These are phyloP conservation scores for Cetonia aurata DNA, from an alignment of 2,888 invertebrate genomes.

Conservation along the genomic window DNA sequence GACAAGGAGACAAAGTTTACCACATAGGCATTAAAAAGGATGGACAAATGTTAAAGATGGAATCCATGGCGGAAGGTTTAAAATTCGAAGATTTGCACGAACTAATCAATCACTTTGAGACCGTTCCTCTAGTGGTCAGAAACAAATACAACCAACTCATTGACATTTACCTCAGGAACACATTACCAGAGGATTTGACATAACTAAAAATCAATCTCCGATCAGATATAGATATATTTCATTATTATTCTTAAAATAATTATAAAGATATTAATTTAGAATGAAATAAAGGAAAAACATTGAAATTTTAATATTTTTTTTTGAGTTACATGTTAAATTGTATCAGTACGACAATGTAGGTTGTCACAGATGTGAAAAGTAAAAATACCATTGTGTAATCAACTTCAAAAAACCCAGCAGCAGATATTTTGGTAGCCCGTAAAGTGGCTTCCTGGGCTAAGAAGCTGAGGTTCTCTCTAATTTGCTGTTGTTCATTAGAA, in stretches of 20 bases:
- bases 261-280: too few species aligned
- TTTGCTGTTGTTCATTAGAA: conserved; percentile 3
- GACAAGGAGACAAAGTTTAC: conserved; percentile 37
- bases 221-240: not conserved
- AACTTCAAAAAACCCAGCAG: conserved; percentile 45
- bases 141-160: conserved; percentile 22
- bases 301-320: not conserved
- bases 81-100: conserved; percentile 27
- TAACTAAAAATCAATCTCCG: not conserved
- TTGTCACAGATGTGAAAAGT: conserved; percentile 41
- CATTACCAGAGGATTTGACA: conserved; percentile 17
- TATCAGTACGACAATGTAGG: conserved; percentile 43
- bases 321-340: conserved; percentile 36
- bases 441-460: conserved; percentile 39
- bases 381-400: conserved; percentile 45
- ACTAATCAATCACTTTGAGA: conserved; percentile 26
- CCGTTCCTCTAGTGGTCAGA: conserved; percentile 20
- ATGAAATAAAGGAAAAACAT: not conserved
- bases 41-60: conserved; percentile 14
- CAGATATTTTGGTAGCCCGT: conserved; percentile 37
- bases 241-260: not conserved
- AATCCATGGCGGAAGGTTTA: conserved; percentile 7
- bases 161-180: conserved; percentile 18
- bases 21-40: conserved; percentile 38
- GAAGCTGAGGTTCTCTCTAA: conserved; percentile 39